These are phyloP conservation scores for Tamandua tetradactyla DNA, from an alignment of 2,797 vertebrate genomes.

Conservation along the genomic window DNA sequence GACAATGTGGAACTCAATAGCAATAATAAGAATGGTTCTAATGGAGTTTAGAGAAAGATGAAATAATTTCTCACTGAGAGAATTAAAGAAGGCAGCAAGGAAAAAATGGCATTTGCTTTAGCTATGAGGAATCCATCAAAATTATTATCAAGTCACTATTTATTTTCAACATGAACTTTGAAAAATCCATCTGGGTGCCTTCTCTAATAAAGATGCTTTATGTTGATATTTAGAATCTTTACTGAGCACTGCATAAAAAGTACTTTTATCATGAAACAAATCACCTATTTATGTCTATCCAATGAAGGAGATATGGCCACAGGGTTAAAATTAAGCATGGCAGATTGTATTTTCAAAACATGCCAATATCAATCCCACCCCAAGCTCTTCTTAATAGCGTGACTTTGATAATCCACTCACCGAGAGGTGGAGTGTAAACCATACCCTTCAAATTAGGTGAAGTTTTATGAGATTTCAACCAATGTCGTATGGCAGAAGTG, in stretches of 20 bases:
- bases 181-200: neutral
- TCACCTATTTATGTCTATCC: neutral
- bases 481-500: neutral
- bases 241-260: neutral
- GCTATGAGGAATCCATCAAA: neutral
- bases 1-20: neutral
- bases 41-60: neutral
- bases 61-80: neutral
- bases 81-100: neutral
- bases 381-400: neutral
- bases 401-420: neutral
- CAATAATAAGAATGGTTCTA: neutral
- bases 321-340: neutral
- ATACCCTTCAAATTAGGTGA: neutral
- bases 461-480: neutral
- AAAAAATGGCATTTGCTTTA: neutral
- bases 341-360: neutral
- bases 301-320: neutral
- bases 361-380: neutral
- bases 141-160: neutral
- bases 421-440: neutral
- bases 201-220: neutral
- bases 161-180: neutral
- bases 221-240: constrained; percentile 24
- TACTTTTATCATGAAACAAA: neutral